Conservation (phyloP, 2,888 invertebrate genomes). For the Chloroclystis v-ata region DNA sequence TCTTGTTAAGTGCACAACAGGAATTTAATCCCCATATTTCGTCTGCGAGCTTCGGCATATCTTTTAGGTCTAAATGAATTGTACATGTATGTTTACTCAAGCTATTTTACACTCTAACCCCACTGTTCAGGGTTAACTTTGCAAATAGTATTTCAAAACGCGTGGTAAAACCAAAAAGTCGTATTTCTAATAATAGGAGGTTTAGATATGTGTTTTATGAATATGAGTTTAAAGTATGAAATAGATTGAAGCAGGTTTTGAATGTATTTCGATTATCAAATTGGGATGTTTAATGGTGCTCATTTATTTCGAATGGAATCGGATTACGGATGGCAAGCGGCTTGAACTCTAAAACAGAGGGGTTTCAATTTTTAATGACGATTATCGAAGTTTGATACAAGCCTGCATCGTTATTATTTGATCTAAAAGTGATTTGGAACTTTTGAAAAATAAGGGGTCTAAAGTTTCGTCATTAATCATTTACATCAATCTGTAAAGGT, state of each 20-base stretch:
- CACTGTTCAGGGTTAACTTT: conserved; percentile 40
- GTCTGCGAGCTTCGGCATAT: conserved; percentile 71
- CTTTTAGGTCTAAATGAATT: conserved; percentile 68
- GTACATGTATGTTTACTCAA: conserved; percentile 39
- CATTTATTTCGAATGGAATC: conserved; percentile 70
- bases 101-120: conserved; percentile 42
- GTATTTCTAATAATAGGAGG: conserved; percentile 1
- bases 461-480: conserved; percentile 10
- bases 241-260: conserved; percentile 14
- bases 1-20: conserved; percentile 76
- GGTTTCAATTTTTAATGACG: conserved; percentile 51
- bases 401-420: conserved; percentile 14
- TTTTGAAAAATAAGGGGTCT: conserved; percentile 1
- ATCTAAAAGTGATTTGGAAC: conserved; percentile 12
- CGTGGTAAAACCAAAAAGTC: not conserved
- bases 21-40: conserved; percentile 79
- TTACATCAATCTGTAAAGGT: not conserved
- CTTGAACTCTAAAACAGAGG: conserved; percentile 57
- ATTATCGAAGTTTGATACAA: conserved; percentile 27
- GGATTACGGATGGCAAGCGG: conserved; percentile 60
- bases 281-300: conserved; percentile 59
- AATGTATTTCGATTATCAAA: conserved; percentile 31
- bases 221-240: conserved; percentile 9
- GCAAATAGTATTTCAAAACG: conserved; percentile 26
- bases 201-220: conserved; percentile 2